Evolutionary conservation across 64 coral and sea anemone genomes (phyloP).

Genomic region (Montipora capricornis): DNA sequence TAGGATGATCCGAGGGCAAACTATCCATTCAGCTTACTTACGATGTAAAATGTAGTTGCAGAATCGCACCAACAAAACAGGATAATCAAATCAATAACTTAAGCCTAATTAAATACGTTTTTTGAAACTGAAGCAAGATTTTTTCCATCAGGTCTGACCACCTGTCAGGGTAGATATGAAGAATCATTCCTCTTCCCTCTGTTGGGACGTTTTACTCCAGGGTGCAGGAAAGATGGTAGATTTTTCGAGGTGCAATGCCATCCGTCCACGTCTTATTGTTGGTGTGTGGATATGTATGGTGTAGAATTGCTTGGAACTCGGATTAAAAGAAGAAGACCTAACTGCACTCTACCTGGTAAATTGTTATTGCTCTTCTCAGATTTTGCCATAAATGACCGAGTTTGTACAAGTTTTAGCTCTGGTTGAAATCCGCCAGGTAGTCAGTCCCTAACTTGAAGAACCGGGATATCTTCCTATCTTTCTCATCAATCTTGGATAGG

Average conservation of each 20-base stretch:
- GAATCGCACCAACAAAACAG: no score
- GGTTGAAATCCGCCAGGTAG: no score
- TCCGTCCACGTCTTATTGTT: conserved; percentile 52
- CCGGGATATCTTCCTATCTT: no score
- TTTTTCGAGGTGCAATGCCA: conserved; percentile 50
- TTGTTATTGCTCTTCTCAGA: no score
- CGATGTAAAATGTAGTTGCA: no score
- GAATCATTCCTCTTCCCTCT: conserved; percentile 29
- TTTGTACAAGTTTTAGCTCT: no score
- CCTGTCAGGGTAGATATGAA: conserved; percentile 30
- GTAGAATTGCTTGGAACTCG: conserved; percentile 42
- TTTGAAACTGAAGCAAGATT: not conserved
- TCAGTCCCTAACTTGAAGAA: no score
- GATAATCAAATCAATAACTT: no score
- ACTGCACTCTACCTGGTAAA: conserved; percentile 31
- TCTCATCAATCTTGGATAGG: no score
- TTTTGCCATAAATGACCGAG: no score
- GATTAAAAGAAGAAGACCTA: conserved; percentile 40
- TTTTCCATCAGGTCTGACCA: conserved; percentile 19
- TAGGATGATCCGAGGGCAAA: no score
- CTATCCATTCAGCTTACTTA: no score
- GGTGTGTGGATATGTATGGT: conserved; percentile 69
- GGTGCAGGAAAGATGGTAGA: conserved; percentile 39
- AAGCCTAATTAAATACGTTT: not conserved
- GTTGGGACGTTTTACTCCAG: conserved; percentile 40